These are phyloP conservation scores for Rhynchophorus ferrugineus DNA, from an alignment of 1,140 invertebrate genomes.

Conservation along the genomic window DNA sequence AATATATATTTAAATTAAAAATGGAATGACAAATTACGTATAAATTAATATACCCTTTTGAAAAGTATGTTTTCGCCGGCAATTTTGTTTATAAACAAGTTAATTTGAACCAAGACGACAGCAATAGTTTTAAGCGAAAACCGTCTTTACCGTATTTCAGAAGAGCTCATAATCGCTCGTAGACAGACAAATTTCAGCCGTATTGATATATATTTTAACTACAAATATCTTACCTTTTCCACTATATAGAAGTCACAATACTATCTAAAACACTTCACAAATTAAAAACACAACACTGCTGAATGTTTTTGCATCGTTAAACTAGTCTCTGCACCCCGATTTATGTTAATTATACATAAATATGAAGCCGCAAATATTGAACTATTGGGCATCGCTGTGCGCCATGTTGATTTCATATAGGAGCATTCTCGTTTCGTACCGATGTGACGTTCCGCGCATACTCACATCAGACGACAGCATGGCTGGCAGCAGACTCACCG, in stretches of 20 bases:
- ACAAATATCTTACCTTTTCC: slow-evolving; percentile 24
- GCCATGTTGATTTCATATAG: slow-evolving; percentile 12
- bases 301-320: slow-evolving; percentile 13
- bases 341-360: neutral
- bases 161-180: slow-evolving; percentile 32
- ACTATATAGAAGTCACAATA: neutral
- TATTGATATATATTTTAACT: slow-evolving; percentile 31
- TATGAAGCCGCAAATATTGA: slow-evolving; percentile 6
- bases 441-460: neutral
- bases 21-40: too few species aligned
- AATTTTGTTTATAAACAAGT: slow-evolving; percentile 20
- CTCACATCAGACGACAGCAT: neutral
- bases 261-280: slow-evolving; percentile 16
- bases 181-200: slow-evolving; percentile 33
- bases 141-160: slow-evolving; percentile 28
- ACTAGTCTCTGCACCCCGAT: slow-evolving; percentile 2
- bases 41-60: too few species aligned
- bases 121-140: slow-evolving; percentile 28
- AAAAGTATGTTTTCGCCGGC: too few species aligned
- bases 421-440: slow-evolving; percentile 2
- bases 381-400: neutral
- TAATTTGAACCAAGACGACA: slow-evolving; percentile 19
- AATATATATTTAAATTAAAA: too few species aligned
- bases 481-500: neutral
- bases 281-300: slow-evolving; percentile 2